These are phyloP conservation scores for Augochlorella aurata DNA, from an alignment of 2,888 invertebrate genomes.

Conservation along the genomic window DNA sequence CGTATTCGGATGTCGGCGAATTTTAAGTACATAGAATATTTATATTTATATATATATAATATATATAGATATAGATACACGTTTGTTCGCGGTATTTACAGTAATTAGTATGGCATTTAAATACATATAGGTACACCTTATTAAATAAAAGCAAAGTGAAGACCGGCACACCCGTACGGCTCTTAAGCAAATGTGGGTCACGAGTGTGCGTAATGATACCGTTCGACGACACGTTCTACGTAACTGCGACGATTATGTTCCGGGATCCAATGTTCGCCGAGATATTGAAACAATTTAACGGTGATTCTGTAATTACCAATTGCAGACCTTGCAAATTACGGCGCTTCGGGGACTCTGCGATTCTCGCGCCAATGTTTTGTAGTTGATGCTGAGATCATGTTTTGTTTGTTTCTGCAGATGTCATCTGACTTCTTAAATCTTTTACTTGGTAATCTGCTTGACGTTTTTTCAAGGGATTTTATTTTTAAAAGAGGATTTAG, in stretches of 20 bases:
- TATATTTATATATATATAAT: slow-evolving; percentile 55
- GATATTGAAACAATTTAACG: slow-evolving; percentile 41
- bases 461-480: neutral
- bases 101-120: slow-evolving; percentile 76
- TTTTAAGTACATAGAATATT: slow-evolving; percentile 59
- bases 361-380: neutral
- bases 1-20: slow-evolving; percentile 35
- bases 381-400: neutral
- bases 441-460: neutral
- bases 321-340: slow-evolving; percentile 17
- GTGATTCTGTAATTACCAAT: slow-evolving; percentile 27
- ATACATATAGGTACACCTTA: slow-evolving; percentile 76
- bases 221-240: slow-evolving; percentile 38
- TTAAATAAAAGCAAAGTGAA: slow-evolving; percentile 65
- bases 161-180: slow-evolving; percentile 47
- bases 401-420: neutral
- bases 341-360: slow-evolving; percentile 3
- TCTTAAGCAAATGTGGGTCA: slow-evolving; percentile 54
- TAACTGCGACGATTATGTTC: slow-evolving; percentile 34
- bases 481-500: too few species aligned
- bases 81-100: slow-evolving; percentile 74
- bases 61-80: slow-evolving; percentile 65
- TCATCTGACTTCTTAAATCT: neutral
- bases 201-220: slow-evolving; percentile 47
- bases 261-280: slow-evolving; percentile 25